Conservation (phyloP, 2,888 invertebrate species). For the Macrosoma leucophasiata region DNA sequence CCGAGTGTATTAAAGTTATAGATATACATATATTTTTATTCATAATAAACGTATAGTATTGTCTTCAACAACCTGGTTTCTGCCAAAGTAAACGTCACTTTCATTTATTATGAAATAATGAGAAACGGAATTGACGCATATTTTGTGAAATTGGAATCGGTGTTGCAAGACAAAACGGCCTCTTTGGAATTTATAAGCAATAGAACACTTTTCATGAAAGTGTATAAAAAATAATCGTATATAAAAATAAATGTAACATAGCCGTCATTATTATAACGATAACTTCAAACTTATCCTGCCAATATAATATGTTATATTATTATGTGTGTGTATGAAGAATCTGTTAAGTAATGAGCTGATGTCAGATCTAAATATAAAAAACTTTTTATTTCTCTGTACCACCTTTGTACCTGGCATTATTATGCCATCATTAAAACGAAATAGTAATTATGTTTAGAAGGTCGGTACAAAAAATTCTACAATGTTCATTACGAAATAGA, state of each 20-base stretch:
- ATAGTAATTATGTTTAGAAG: too few species aligned
- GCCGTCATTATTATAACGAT: constrained; percentile 7
- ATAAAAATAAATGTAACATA: constrained; percentile 2
- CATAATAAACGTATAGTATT: constrained; percentile 11
- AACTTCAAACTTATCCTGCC: constrained; percentile 17
- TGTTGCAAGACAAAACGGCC: constrained; percentile 26
- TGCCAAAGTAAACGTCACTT: constrained; percentile 2
- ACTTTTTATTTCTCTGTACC: too few species aligned
- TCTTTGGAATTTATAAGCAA: constrained; percentile 44
- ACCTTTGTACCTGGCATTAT: too few species aligned
- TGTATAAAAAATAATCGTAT: constrained; percentile 21
- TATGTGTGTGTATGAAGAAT: too few species aligned
- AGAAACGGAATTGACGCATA: background rate
- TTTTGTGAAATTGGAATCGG: constrained; percentile 3
- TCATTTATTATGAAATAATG: background rate
- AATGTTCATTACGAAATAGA: too few species aligned
- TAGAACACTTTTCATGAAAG: constrained; percentile 36
- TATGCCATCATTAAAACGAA: too few species aligned
- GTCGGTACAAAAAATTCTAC: too few species aligned
- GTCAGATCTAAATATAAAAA: too few species aligned
- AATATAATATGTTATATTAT: too few species aligned
- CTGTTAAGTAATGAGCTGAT: too few species aligned
- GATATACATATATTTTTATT: constrained; percentile 23
- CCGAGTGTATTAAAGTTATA: constrained; percentile 18
- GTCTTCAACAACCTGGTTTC: constrained; percentile 3